A percentile compares a stretch with the other conserved stretches of the same genome.
phyloP scores from a whole-genome alignment of 2,113 vertebrate genomes.

The Dipodomys spectabilis region DNA sequence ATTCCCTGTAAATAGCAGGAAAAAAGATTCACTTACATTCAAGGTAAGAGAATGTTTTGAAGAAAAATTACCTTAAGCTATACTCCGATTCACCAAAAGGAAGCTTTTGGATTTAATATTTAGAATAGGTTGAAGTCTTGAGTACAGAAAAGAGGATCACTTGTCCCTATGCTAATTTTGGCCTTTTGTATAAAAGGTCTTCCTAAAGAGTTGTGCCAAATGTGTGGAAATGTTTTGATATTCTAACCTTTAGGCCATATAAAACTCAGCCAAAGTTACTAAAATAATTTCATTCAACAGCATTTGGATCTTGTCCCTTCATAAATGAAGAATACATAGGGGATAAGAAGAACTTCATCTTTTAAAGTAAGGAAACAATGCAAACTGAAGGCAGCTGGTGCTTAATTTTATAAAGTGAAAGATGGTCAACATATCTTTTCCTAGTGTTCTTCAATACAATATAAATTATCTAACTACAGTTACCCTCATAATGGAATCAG shows the following conservation, averaged over 20 bases:
- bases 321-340: conserved; percentile 14
- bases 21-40: background rate
- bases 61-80: background rate
- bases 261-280: conserved; percentile 59
- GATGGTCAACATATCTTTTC: background rate
- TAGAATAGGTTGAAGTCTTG: background rate
- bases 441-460: background rate
- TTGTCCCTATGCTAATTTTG: conserved; percentile 71
- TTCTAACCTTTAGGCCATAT: conserved; percentile 37
- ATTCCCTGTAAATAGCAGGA: background rate
- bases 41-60: background rate
- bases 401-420: background rate
- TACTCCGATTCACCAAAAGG: conserved; percentile 44
- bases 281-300: conserved; percentile 55
- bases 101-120: conserved; percentile 58
- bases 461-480: background rate
- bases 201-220: conserved; percentile 51
- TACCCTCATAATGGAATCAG: background rate
- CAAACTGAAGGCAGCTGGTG: background rate
- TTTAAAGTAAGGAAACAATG: conserved; percentile 45
- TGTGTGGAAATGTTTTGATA: conserved; percentile 44
- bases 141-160: conserved; percentile 7
- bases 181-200: conserved; percentile 54
- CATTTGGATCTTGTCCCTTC: conserved; percentile 64
- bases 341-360: background rate